Evolutionary conservation across 1,140 invertebrate species (phyloP).

Genomic region (Dreissena polymorpha): DNA sequence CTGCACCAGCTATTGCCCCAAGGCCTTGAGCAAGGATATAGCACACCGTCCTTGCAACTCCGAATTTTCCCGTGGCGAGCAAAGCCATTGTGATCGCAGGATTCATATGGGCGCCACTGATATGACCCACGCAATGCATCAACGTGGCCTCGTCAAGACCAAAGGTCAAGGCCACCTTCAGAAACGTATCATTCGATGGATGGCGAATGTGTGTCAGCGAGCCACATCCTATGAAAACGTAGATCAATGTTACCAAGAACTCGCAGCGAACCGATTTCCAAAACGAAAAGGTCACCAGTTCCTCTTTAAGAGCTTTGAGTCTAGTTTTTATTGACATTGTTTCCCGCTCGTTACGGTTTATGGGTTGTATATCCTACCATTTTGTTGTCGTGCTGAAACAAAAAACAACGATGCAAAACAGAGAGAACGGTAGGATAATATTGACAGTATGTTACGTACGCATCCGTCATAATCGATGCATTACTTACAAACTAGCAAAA

Average conservation of each 20-base stretch:
- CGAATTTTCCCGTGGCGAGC: conserved; percentile 87
- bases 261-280: conserved; percentile 69
- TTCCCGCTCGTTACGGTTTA: too few relatives aligned
- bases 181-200: conserved; percentile 15
- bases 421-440: too few relatives aligned
- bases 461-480: too few relatives aligned
- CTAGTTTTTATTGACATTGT: conserved; percentile 37
- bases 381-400: too few relatives aligned
- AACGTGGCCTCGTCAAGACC: conserved; percentile 90
- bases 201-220: conserved; percentile 55
- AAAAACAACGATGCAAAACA: too few relatives aligned
- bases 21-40: conserved; percentile 74
- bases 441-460: too few relatives aligned
- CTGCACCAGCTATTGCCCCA: conserved; percentile 73
- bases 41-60: conserved; percentile 86
- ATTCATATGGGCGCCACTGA: conserved; percentile 78
- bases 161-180: conserved; percentile 90
- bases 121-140: conserved; percentile 73
- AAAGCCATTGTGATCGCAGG: conserved; percentile 74
- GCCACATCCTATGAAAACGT: conserved; percentile 70
- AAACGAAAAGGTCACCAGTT: conserved; percentile 80
- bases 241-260: conserved; percentile 66
- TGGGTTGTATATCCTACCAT: too few relatives aligned
- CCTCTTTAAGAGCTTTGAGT: conserved; percentile 43
- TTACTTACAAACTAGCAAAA: too few relatives aligned